Evolutionary conservation across 2,113 vertebrate species (phyloP).

Genomic region (Chinchilla lanigera): DNA sequence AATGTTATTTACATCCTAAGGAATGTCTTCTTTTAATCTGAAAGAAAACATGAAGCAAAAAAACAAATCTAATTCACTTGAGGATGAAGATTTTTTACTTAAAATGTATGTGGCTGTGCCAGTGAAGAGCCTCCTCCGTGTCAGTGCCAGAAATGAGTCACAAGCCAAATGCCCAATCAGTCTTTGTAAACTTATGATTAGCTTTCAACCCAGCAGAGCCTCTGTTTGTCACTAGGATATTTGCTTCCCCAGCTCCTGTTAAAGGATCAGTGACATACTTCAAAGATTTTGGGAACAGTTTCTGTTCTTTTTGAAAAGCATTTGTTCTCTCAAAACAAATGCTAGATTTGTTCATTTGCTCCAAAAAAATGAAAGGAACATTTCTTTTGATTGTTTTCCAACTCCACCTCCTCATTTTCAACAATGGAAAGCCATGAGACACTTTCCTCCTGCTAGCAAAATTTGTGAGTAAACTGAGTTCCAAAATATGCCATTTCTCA

Average conservation of each 20-base stretch:
- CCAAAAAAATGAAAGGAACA: conserved; percentile 71
- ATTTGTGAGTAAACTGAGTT: conserved; percentile 55
- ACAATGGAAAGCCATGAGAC: conserved; percentile 62
- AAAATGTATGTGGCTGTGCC: conserved; percentile 13
- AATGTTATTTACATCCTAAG: conserved; percentile 51
- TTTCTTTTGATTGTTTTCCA: conserved; percentile 75
- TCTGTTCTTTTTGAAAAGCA: conserved; percentile 55
- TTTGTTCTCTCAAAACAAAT: conserved; percentile 74
- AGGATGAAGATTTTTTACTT: conserved; percentile 43
- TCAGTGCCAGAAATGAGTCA: conserved; percentile 67
- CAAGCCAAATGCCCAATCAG: conserved; percentile 73
- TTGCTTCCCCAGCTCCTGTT: conserved; percentile 68
- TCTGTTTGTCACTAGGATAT: conserved; percentile 47
- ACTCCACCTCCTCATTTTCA: conserved; percentile 55
- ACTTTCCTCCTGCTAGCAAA: conserved; percentile 41
- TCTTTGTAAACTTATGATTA: conserved; percentile 72
- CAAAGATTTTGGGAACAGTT: conserved; percentile 74
- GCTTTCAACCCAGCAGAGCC: conserved; percentile 78
- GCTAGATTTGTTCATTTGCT: conserved; percentile 67
- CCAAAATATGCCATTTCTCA: neutral
- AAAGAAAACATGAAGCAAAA: conserved; percentile 52
- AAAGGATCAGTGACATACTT: conserved; percentile 73
- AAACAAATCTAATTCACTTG: conserved; percentile 48
- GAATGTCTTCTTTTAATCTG: conserved; percentile 59
- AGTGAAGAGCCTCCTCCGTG: conserved; percentile 52